phyloP scores from a whole-genome alignment of 1,140 invertebrate species.

The Penaeus chinensis region DNA sequence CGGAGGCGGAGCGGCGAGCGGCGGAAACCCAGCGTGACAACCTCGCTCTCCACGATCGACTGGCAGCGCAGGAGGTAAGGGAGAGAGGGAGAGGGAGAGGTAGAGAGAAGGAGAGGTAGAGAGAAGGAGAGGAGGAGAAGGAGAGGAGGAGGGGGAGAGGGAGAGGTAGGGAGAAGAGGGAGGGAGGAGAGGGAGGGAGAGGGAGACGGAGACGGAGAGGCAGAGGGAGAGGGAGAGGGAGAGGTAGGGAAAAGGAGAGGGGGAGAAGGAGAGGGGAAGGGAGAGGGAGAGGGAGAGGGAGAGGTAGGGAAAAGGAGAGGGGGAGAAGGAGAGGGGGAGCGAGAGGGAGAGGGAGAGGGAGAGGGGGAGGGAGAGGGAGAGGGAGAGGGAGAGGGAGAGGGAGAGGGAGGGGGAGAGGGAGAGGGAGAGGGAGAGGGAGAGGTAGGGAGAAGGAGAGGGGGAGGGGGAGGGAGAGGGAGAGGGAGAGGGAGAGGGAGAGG shows the following conservation, averaged over 20 bases:
- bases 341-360: too few relatives aligned
- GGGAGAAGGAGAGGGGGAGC: too few relatives aligned
- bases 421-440: not conserved
- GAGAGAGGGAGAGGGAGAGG: not conserved
- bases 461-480: too few relatives aligned
- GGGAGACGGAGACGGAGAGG: too few relatives aligned
- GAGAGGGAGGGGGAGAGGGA: not conserved
- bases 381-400: not conserved
- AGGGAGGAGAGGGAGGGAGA: not conserved
- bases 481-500: too few relatives aligned
- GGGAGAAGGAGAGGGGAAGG: too few relatives aligned
- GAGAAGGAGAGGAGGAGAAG: not conserved
- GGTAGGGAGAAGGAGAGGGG: too few relatives aligned
- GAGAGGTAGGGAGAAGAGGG: not conserved
- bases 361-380: too few relatives aligned
- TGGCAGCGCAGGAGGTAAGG: constrained; percentile 34
- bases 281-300: too few relatives aligned
- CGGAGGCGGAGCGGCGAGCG: constrained; percentile 31
- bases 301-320: too few relatives aligned
- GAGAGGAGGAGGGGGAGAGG: not conserved
- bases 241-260: too few relatives aligned
- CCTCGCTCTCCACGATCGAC: constrained; percentile 17
- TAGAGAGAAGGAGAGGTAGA: not conserved
- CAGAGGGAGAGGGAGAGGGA: too few relatives aligned
- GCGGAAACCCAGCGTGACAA: constrained; percentile 30